Evolutionary conservation across 2,797 vertebrate species (phyloP), one percentile per base, ranked within the genome.

Genomic region (Sebastes steindachneri): DNA sequence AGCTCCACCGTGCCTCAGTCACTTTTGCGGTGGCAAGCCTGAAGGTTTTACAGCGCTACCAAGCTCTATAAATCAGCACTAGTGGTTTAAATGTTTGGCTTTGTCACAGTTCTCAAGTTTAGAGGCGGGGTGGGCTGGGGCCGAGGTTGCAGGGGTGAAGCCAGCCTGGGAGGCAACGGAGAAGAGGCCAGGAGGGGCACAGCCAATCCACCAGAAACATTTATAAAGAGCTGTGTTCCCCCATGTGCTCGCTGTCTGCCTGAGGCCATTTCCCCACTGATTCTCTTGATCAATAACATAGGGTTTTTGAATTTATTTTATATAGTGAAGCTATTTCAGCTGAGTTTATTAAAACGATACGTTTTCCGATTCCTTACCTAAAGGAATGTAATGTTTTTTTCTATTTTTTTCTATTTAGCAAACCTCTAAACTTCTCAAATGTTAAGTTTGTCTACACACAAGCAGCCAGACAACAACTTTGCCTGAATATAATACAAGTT

Each of bases 101-200:
- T 93, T 94, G 93, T 90, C 94, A 93, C 91, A 92, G 90, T 92
- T 94, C 90, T 93, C 89, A 91, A 87, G 91, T 94, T 93, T 91
- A 89, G 92, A 88, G 87, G 83, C 33, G 62, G 88, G 53, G 73
- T 84, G 84, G 84, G 79, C 88, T 48, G 68, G 74, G 70, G 64
- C 72, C 12, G 79, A 88, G 88, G 88, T 85, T 90, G 84, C 64
- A 86, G 87, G 68, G 86, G 84, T 90, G 91, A 92, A 89, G 25
- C 78, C 80, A 82, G 85, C 80, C 82, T 84, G 77, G 81, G 80
- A 91, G 89, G 86, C 69, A 77, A 57, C 1, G 1, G 77, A 69
- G 83, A 64, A 33, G 68, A 87, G 89, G 80, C 85, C 83, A 88
- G 19, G 71, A 75, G 74, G 83, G 76, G 82, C 73, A 76, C 48